Base-by-base conservation (phyloP, 2,888 invertebrate genomes). In the Lochmaea capreae region DNA sequence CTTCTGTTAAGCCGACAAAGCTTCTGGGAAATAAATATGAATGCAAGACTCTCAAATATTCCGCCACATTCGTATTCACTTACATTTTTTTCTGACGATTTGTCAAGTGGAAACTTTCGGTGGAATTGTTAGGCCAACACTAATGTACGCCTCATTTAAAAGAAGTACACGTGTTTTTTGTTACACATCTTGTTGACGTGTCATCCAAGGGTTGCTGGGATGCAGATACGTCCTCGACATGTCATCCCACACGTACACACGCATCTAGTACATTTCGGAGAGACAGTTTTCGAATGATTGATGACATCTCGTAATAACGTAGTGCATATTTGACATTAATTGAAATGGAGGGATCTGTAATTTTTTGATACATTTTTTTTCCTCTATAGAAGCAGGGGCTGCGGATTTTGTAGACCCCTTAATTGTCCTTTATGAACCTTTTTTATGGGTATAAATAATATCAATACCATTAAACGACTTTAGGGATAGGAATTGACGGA, bases 91-190 rank as follows among this genome's bases (percentile, higher is more conserved):
- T 33, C 33, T 33, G 26, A 26, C 4, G 26, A 26, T 26, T 26
- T 26, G 26, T 26, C 0, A 33, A 33, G 8, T 33, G 33, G 14
- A 54, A 54, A 54, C 54, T 54, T 18, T 54, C 8, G 54, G 54
- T 54, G 54, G 54, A 54, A 54, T 54, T 54, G 10, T 54, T 54
- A 6, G n/a, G 49, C 16, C 18, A 9, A 18, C 3, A 9, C 16
- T 9, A 18, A 16, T 54, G 16, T 54, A 18, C 54, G 54, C 54
- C 54, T 54, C 16, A 54, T 54, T 54, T 54, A 54, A 9, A 18
- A 54, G 54, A 54, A 54, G 54, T 54, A 2, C 54, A 54, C 18
- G 16, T 54, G 54, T 54, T 54, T 54, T 54, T 54, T 54, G 54
- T 54, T 18, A 54, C 18, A 16, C 54, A 54, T 54, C 54, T 54